Base-by-base conservation (phyloP, 2,888 invertebrate species). In the Pollenia angustigena region DNA sequence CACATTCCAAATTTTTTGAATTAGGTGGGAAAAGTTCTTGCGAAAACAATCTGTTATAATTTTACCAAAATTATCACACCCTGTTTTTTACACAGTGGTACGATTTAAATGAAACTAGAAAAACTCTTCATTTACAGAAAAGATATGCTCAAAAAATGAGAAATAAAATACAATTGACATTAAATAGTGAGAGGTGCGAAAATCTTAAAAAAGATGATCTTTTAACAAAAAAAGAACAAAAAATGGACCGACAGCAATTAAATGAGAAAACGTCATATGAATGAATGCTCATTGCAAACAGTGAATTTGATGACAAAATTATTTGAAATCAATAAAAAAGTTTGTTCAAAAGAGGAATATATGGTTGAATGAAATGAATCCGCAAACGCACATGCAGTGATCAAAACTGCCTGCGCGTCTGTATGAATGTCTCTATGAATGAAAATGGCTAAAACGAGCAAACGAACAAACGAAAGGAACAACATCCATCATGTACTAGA, bases 41-140 rank as follows among this genome's bases (percentile, higher is more conserved):
- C 32, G 32, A 32, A 32, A 50, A 12, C n/a, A 50, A 50, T 50
- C n/a, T 16, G 0, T 52, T 52, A 16, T 44, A 23, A 48, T 6
- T 18, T 12, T 18, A 68, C 46, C 16, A 16, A 62, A 81, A 83
- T 62, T 84, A 80, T 68, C 74, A 69, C 74, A 80, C 54, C 80
- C 84, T 75, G 18, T 69, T 32, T 46, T 23, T 10, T 7, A 18
- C 46, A 52, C 69, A 68, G 18, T 82, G 32, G 52, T 56, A 64
- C 40, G 40, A 56, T 23, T 46, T 32, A 48, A 11, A 80, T 44
- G 3, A 72, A 50, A 44, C 11, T 42, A 72, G n/a, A 58, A 10
- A 10, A 42, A 62, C 16, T 32, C 12, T 64, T 42, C 14, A 76
- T 44, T 54, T 32, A 66, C 4, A 58, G 8, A 11, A 46, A 60